Conservation (phyloP, 2,888 invertebrate species). For the Cistogaster globosa region DNA sequence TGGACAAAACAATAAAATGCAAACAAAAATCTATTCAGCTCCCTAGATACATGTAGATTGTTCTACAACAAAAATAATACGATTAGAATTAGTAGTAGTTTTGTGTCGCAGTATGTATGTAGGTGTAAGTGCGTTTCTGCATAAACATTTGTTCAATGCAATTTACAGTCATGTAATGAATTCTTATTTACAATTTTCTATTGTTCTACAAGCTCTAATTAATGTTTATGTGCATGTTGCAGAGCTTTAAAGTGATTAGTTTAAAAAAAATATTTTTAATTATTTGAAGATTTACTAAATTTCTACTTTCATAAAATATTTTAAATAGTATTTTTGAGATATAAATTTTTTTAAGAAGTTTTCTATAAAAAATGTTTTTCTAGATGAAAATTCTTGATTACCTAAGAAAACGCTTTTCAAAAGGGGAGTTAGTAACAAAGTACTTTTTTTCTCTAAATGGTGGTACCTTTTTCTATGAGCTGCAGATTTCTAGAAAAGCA, state of each 20-base stretch:
- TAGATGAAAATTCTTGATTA: too few relatives aligned
- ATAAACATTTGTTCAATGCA: conserved; percentile 42
- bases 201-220: conserved; percentile 29
- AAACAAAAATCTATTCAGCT: background rate
- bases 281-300: too few relatives aligned
- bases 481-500: too few relatives aligned
- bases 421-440: too few relatives aligned
- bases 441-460: too few relatives aligned
- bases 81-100: conserved; percentile 26
- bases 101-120: background rate
- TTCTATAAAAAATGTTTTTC: too few relatives aligned
- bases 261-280: background rate
- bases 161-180: conserved; percentile 37
- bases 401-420: too few relatives aligned
- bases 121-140: conserved; percentile 32
- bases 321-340: too few relatives aligned
- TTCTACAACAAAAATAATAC: conserved; percentile 48
- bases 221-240: background rate
- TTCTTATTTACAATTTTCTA: conserved; percentile 53
- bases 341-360: too few relatives aligned
- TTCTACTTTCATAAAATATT: too few relatives aligned
- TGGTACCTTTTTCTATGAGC: too few relatives aligned
- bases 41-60: conserved; percentile 1
- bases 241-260: background rate
- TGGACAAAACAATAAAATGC: background rate